These are phyloP conservation scores for Drosophila rellima DNA, from an alignment of 2,888 invertebrate genomes.

Conservation along the genomic window DNA sequence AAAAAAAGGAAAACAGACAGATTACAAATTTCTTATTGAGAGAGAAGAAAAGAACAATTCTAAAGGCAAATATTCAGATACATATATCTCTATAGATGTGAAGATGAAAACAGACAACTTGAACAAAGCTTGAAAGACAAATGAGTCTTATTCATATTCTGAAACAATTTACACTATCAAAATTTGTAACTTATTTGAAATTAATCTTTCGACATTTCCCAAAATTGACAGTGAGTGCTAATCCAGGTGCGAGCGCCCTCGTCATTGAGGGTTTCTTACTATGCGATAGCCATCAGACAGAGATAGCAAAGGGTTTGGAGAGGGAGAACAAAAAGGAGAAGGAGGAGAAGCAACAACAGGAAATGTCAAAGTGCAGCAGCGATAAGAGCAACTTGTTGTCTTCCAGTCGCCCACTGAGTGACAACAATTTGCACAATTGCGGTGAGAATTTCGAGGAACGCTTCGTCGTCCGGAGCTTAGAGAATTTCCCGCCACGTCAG, in stretches of 20 bases:
- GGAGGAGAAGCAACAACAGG: not conserved
- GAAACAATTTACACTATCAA: slow-evolving; percentile 28
- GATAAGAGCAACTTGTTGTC: not conserved
- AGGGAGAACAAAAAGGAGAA: not conserved
- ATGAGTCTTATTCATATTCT: slow-evolving; percentile 25
- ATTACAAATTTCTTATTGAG: not conserved
- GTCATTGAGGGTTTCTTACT: slow-evolving; percentile 17
- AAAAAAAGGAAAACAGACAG: too few relatives aligned
- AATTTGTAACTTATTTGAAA: slow-evolving; percentile 27
- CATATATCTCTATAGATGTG: not conserved
- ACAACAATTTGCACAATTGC: slow-evolving; percentile 1
- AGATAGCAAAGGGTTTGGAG: not conserved
- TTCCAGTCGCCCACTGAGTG: not conserved
- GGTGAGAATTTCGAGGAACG: slow-evolving; percentile 22
- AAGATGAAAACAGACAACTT: not conserved
- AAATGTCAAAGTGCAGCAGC: slow-evolving; percentile 2
- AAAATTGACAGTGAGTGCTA: slow-evolving; percentile 32
- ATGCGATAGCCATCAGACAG: slow-evolving; percentile 31
- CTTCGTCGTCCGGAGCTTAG: slow-evolving; percentile 29
- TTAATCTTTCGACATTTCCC: slow-evolving; percentile 7
- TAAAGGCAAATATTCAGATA: not conserved
- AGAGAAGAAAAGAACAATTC: not conserved
- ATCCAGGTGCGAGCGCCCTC: slow-evolving; percentile 17
- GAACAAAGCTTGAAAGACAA: not conserved
- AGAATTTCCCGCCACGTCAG: slow-evolving; percentile 52